Percentiles rank a stretch among this genome's conserved stretches.
phyloP scores from a whole-genome alignment of 1,140 invertebrate genomes.

The Berghia stephanieae region DNA sequence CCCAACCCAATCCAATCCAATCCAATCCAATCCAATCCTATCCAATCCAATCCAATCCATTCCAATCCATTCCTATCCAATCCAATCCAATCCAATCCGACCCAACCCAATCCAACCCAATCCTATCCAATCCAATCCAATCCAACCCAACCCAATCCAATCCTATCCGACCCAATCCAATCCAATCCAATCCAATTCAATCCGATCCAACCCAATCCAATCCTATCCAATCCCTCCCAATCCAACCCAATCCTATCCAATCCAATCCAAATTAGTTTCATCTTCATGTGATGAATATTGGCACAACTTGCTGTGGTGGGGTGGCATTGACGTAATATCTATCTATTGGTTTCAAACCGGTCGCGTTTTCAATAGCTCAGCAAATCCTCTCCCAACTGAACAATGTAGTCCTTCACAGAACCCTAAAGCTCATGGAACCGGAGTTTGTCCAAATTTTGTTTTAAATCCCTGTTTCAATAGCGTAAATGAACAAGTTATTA shows the following conservation, averaged over 20 bases:
- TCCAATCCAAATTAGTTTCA: neutral
- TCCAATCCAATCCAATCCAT: slow-evolving; percentile 29
- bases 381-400: neutral
- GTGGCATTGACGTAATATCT: too few relatives aligned
- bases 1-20: slow-evolving; percentile 33
- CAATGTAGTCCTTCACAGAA: neutral
- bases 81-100: neutral
- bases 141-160: slow-evolving; percentile 21
- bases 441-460: too few relatives aligned
- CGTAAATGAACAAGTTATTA: too few relatives aligned
- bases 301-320: too few relatives aligned
- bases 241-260: slow-evolving; percentile 24
- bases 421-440: too few relatives aligned
- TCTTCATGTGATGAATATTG: too few relatives aligned
- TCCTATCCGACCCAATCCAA: slow-evolving; percentile 3
- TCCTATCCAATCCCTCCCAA: slow-evolving; percentile 9
- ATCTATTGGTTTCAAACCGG: too few relatives aligned
- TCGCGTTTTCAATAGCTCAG: neutral
- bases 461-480: too few relatives aligned
- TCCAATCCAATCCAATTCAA: neutral
- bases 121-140: slow-evolving; percentile 11
- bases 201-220: neutral
- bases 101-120: neutral
- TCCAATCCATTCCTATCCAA: slow-evolving; percentile 14
- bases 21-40: slow-evolving; percentile 20